phyloP scores from a whole-genome alignment of 2,113 vertebrate genomes.

The Cariama cristata region DNA sequence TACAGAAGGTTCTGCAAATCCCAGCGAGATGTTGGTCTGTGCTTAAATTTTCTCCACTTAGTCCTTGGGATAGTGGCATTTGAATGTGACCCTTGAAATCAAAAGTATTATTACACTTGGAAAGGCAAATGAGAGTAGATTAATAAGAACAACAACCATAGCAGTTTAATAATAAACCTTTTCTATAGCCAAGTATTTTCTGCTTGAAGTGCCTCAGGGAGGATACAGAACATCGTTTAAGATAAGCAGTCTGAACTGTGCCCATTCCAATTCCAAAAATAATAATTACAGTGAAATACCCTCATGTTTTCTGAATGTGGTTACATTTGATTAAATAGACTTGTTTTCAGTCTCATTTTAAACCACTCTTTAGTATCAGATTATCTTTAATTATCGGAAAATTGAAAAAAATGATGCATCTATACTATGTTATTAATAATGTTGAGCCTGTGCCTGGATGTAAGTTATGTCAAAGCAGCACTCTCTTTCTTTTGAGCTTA shows the following conservation, averaged over 20 bases:
- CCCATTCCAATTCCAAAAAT: neutral
- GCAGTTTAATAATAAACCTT: neutral
- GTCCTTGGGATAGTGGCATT: neutral
- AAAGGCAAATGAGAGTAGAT: neutral
- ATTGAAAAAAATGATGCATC: neutral
- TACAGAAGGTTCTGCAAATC: constrained; percentile 45
- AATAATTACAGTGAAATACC: neutral
- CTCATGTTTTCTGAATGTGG: neutral
- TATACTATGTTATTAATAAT: neutral
- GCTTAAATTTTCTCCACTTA: constrained; percentile 20
- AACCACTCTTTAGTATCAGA: neutral
- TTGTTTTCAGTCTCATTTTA: neutral
- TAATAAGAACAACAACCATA: neutral
- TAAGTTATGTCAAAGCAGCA: neutral
- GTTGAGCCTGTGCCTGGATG: neutral
- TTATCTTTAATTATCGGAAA: neutral
- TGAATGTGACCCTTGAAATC: constrained; percentile 55
- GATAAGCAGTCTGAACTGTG: neutral
- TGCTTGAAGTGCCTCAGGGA: neutral
- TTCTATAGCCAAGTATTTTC: neutral
- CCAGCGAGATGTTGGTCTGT: neutral
- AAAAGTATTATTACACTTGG: neutral
- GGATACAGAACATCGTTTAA: neutral
- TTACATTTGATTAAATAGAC: neutral
- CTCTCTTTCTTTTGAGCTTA: neutral